Percentiles rank a stretch among this genome's conserved stretches.
Evolutionary conservation across 2,113 vertebrate species (phyloP).

Genomic region (Regulus satrapa): DNA sequence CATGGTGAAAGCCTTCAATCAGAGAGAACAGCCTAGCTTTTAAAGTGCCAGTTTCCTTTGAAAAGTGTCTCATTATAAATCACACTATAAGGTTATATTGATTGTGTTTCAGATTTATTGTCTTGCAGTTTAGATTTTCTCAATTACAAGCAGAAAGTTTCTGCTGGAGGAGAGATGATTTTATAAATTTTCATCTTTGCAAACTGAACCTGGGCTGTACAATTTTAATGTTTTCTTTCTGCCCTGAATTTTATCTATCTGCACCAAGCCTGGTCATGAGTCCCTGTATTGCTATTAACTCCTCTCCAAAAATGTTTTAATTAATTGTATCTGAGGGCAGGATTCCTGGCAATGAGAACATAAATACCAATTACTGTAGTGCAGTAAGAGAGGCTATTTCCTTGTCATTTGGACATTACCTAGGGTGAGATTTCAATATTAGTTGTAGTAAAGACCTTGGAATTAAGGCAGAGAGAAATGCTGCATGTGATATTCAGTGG

Average conservation of each 20-base stretch:
- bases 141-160: background rate
- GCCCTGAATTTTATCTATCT: background rate
- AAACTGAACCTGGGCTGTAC: background rate
- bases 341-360: background rate
- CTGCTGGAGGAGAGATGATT: background rate
- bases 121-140: background rate
- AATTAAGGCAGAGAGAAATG: background rate
- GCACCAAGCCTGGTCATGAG: fast-evolving
- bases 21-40: background rate
- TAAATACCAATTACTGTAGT: background rate
- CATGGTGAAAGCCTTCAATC: background rate
- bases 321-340: background rate
- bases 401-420: background rate
- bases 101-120: background rate
- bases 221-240: background rate
- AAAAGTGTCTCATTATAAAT: conserved; percentile 18
- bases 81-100: background rate
- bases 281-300: background rate
- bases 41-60: background rate
- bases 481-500: background rate
- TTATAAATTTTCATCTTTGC: background rate
- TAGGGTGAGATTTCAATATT: background rate
- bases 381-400: background rate
- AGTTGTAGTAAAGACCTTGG: background rate
- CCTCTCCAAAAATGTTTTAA: background rate